Evolutionary conservation across 1,140 invertebrate genomes (phyloP), one percentile per base, ranked within the genome.

Genomic region (Lordiphosa clarofinis): DNA sequence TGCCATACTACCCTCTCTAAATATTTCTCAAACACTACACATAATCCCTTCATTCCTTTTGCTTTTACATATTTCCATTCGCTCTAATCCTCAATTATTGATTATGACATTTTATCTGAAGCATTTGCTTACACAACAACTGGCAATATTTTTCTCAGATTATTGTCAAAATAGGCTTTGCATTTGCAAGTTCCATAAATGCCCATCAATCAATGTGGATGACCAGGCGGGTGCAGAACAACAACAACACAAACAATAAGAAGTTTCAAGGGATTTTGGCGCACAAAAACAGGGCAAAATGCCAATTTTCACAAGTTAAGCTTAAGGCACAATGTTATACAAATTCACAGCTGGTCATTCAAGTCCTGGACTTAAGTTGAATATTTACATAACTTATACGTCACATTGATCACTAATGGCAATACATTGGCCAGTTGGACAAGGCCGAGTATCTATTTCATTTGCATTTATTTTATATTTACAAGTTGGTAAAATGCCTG

Each of bases 161-260:
- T 75, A 57, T 33, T 49, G 62, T 43, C 67, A 58, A 55, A 66
- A 61, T 66, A 65, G 54, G 72, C 67, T 55, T 61, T 28, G 42
- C 38, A 28, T 42, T 42, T 12, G 15, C 11, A 47, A 72, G 39
- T 56, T 46, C 37, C 12, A 42, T 37, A 55, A 76, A 46, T 56
- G 42, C 21, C 72, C 50, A 72, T 75, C 73, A 66, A 61, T 66
- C 73, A 48, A 8, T 31, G 6, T 7, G 8, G 6, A 48, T 37
- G 53, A 37, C 37, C 39, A 40, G 48, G 33, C 58, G 5, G 7
- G 1, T 5, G 1, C 44, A 43, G 1, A 40, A 46, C 52, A 46
- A 38, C 13, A 15, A 43, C 28, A 28, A 48, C 12, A 38, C 33
- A 35, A 40, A 19, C 28, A 47, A 60, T 60, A 50, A 65, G 36